These are phyloP conservation scores for Drosophila pruinosa DNA, from an alignment of 1,140 invertebrate genomes.

Conservation along the genomic window DNA sequence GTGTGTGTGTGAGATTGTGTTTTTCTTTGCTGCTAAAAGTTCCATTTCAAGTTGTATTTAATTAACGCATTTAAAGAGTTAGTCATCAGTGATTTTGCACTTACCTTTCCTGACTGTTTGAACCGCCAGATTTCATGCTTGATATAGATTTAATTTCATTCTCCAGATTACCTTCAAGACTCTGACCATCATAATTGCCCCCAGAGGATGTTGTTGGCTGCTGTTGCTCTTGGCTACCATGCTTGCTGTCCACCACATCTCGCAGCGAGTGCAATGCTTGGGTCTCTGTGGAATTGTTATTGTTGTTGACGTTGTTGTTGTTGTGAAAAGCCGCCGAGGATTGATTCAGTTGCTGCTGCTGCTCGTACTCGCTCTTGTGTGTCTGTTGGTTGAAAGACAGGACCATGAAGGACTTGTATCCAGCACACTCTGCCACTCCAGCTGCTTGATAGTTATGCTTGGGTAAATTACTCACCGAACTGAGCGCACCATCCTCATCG, in stretches of 20 bases:
- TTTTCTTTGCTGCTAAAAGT: conserved; percentile 3
- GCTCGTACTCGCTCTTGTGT: conserved; percentile 77
- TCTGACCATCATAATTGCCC: conserved; percentile 64
- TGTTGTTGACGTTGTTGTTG: conserved; percentile 49
- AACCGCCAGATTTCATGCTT: conserved; percentile 87
- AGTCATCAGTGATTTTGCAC: conserved; percentile 48
- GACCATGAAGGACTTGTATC: not conserved
- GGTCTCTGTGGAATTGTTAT: conserved; percentile 42
- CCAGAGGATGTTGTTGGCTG: not conserved
- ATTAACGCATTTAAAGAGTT: conserved; percentile 1
- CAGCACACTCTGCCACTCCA: not conserved
- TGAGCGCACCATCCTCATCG: conserved; percentile 78
- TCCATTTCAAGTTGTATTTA: not conserved
- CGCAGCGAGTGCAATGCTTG: conserved; percentile 56
- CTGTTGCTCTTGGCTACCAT: conserved; percentile 25
- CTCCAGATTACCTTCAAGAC: conserved; percentile 87
- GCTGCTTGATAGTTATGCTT: not conserved
- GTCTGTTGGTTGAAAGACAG: conserved; percentile 39
- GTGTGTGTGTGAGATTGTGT: conserved; percentile 4
- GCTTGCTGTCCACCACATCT: conserved; percentile 69
- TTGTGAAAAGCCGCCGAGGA: conserved; percentile 45
- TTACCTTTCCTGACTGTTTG: conserved; percentile 85
- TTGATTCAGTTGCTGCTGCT: conserved; percentile 62
- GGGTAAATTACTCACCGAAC: conserved; percentile 63
- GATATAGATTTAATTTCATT: conserved; percentile 87